Conservation (phyloP, 2,113 vertebrate species). For the Willisornis vidua region DNA sequence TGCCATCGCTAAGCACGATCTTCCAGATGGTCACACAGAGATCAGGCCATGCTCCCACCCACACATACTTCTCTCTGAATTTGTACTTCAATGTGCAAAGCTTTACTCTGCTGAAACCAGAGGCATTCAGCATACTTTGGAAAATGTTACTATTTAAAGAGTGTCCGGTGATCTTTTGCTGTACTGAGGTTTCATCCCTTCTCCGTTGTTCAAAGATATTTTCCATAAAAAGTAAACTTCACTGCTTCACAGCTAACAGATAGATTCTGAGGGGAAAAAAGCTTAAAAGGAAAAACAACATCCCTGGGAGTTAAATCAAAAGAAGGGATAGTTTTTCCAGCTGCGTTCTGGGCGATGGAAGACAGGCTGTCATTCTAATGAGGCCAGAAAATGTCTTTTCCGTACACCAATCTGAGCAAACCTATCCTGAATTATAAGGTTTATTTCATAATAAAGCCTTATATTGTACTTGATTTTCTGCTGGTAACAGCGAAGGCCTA, state of each 20-base stretch:
- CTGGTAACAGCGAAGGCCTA: background rate
- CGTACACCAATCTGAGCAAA: background rate
- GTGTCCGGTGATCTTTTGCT: background rate
- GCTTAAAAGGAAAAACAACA: background rate
- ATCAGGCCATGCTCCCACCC: fast-evolving
- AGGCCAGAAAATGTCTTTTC: background rate
- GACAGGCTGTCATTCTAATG: background rate
- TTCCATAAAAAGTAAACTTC: background rate
- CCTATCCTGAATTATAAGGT: background rate
- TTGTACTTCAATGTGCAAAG: background rate
- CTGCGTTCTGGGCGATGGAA: background rate
- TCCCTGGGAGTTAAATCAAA: background rate
- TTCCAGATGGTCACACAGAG: fast-evolving
- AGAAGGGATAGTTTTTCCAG: background rate
- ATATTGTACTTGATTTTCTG: background rate
- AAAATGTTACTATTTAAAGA: background rate
- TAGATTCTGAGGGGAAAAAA: background rate
- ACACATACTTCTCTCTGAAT: background rate
- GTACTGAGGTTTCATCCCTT: background rate
- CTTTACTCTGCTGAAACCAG: background rate
- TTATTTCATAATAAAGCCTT: background rate
- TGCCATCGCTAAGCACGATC: background rate
- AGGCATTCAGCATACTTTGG: background rate
- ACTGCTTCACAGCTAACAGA: background rate
- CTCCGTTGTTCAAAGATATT: background rate